Base-by-base conservation (phyloP, 2,888 invertebrate genomes). In the Heteromyza rotundicornis region DNA sequence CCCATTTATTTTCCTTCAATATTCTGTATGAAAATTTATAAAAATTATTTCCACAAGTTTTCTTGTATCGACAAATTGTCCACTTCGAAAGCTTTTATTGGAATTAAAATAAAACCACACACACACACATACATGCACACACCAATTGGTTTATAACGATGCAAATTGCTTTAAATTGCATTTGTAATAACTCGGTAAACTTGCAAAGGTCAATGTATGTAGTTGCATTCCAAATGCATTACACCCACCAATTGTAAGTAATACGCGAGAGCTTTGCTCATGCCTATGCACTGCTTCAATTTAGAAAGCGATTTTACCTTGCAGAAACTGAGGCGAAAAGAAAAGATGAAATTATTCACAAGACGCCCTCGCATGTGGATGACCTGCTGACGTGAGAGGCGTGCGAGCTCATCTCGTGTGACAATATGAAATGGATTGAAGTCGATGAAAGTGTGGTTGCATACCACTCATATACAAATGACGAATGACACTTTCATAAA, bases 121-220 rank as follows among this genome's bases (percentile, higher is more conserved):
- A n/a, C n/a, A n/a, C n/a, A n/a, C n/a, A n/a, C n/a, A n/a, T n/a
- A n/a, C n/a, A n/a, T n/a, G 32, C 32, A 32, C 7, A 8, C 32
- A 32, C 7, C 12, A 5, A 12, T 5, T 32, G 32, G 32, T 32
- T 32, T 32, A 8, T 32, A 32, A 12, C 32, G 5, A 32, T 32
- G 32, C 32, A 12, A n/a, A n/a, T n/a, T n/a, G n/a, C n/a, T n/a
- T n/a, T n/a, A n/a, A n/a, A n/a, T n/a, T n/a, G 32, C 32, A 32
- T 32, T 32, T 32, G 32, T 12, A 32, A 32, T 12, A 32, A 8
- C 32, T 8, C 32, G 32, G 32, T 24, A 57, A 57, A 32, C 36
- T 54, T 22, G n/a, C 62, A 62, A 62, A 64, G 66, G 60, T 64
- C 63, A 61, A 62, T 54, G 59, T 62, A 53, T n/a, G n/a, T n/a